Conservation (phyloP, 1,140 invertebrate genomes). For the Caenorhabditis brenneri region DNA sequence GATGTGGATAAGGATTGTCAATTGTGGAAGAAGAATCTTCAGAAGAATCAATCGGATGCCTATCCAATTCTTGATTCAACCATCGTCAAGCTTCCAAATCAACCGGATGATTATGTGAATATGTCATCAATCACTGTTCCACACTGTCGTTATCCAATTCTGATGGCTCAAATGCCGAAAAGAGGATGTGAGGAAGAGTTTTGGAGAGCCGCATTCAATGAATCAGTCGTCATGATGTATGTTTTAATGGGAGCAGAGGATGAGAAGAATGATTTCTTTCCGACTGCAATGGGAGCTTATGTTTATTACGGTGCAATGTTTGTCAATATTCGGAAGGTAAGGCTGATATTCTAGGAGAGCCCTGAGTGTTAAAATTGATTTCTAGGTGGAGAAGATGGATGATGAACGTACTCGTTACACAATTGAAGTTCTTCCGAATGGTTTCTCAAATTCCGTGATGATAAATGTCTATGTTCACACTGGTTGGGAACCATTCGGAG, state of each 20-base stretch:
- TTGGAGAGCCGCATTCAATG: conserved; percentile 8
- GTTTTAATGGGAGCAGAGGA: conserved; percentile 10
- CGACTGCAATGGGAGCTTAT: not conserved
- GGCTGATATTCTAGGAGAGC: not conserved
- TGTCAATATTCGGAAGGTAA: conserved; percentile 24
- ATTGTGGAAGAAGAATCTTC: conserved; percentile 5
- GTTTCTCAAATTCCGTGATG: not conserved
- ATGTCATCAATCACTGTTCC: conserved; percentile 3
- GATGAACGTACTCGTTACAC: conserved; percentile 15
- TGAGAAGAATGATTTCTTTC: conserved; percentile 33
- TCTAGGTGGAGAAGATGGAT: conserved; percentile 27
- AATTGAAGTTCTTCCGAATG: conserved; percentile 17
- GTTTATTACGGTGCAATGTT: conserved; percentile 8
- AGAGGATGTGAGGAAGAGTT: conserved; percentile 33
- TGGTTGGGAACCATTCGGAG: conserved; percentile 9
- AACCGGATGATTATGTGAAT: not conserved
- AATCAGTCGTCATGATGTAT: conserved; percentile 16
- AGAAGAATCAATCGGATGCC: not conserved
- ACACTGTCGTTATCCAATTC: conserved; percentile 8
- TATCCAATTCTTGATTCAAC: conserved; percentile 3
- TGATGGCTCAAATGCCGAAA: conserved; percentile 24
- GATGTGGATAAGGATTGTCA: not conserved
- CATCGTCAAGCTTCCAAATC: not conserved
- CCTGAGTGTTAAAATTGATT: too few species aligned
- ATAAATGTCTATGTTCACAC: conserved; percentile 15